Percentiles rank a stretch among this genome's conserved stretches.
phyloP scores from a whole-genome alignment of 1,140 invertebrate species.

The Trichomalopsis sarcophagae region DNA sequence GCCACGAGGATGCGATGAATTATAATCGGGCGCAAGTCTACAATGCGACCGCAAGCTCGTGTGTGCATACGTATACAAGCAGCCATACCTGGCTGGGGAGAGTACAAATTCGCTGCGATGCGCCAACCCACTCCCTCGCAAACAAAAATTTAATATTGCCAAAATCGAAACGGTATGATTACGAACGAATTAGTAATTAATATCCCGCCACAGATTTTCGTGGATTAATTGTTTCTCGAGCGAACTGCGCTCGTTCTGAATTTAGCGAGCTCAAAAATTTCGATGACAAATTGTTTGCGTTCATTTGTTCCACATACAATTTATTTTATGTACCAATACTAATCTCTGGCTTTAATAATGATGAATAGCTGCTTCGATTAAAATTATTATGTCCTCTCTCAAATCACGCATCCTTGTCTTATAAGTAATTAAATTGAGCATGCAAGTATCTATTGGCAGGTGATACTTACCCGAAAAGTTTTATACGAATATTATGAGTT shows the following conservation, averaged over 20 bases:
- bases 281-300: too few species aligned
- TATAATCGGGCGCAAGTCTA: not conserved
- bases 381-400: too few species aligned
- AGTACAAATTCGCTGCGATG: not conserved
- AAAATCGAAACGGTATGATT: not conserved
- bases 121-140: not conserved
- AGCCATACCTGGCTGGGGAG: not conserved
- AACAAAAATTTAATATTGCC: conserved; percentile 1
- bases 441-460: too few species aligned
- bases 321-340: too few species aligned
- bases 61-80: not conserved
- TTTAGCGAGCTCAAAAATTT: too few species aligned
- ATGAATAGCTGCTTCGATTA: too few species aligned
- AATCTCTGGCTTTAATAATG: too few species aligned
- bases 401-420: too few species aligned
- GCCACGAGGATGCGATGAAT: not conserved
- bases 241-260: not conserved
- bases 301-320: too few species aligned
- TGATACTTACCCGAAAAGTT: too few species aligned
- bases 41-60: not conserved
- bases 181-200: not conserved
- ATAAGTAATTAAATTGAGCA: too few species aligned
- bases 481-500: too few species aligned
- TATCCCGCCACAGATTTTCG: not conserved
- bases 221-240: not conserved